A percentile compares a stretch with the other conserved stretches of the same genome.
phyloP scores from a whole-genome alignment of 2,797 vertebrate genomes.

The Percopsis omiscomaycus region DNA sequence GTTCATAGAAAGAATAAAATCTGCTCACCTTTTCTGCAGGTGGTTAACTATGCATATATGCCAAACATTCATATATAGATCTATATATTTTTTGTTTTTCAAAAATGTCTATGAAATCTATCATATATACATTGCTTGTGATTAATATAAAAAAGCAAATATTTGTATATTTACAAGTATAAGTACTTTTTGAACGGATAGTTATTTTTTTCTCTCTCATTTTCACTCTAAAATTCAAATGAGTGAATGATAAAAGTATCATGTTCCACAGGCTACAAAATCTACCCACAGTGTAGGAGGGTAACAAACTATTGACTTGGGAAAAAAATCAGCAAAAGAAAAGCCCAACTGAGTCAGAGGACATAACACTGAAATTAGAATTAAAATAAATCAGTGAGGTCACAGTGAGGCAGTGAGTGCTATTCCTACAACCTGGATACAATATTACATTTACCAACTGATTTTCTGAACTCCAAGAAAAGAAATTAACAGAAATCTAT shows the following conservation, averaged over 20 bases:
- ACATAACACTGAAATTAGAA: conserved; percentile 63
- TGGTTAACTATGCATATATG: conserved; percentile 87
- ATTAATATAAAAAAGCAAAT: conserved; percentile 78
- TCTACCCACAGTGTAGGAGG: conserved; percentile 74
- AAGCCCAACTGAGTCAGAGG: conserved; percentile 58
- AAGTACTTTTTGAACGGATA: conserved; percentile 69
- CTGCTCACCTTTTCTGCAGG: conserved; percentile 81
- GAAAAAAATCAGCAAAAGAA: conserved; percentile 37
- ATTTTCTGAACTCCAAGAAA: conserved; percentile 44
- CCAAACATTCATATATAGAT: conserved; percentile 87
- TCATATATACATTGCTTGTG: conserved; percentile 84
- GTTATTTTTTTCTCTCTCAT: conserved; percentile 47
- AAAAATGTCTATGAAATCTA: conserved; percentile 88
- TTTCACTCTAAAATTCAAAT: conserved; percentile 75
- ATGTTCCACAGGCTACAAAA: conserved; percentile 83
- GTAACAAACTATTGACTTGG: conserved; percentile 47
- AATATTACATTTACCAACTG: conserved; percentile 34
- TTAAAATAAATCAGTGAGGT: conserved; percentile 67
- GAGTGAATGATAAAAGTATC: conserved; percentile 71
- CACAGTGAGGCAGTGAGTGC: conserved; percentile 77
- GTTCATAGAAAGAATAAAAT: conserved; percentile 86
- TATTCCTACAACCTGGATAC: conserved; percentile 69
- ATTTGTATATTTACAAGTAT: conserved; percentile 79
- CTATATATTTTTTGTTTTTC: conserved; percentile 81
- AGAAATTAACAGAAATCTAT: conserved; percentile 19